Evolutionary conservation across 2,888 invertebrate species (phyloP), one percentile per base, ranked within the genome.

Genomic region (Apotomis turbidana): DNA sequence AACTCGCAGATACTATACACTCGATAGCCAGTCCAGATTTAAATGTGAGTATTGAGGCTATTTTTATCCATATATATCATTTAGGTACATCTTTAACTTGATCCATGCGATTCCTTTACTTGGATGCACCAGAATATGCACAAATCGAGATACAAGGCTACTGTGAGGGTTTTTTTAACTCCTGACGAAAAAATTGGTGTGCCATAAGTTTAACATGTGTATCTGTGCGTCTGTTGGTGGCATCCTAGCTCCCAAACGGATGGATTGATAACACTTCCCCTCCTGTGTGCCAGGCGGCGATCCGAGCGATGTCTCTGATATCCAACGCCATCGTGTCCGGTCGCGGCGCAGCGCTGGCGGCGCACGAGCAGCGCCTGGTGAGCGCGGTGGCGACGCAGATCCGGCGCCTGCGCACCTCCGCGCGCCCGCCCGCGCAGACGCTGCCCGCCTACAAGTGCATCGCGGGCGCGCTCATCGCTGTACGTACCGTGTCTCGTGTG

Each of bases 291-390:
- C 87, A 90, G 90, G 90, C 88, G 69, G 92, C 93, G 27, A 85
- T 93, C 81, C 83, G 95, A 75, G 96, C 97, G 0, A 91, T 97
- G 74, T 95, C 95, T 0, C 95, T 96, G 81, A 94, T 97, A 79
- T 96, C 97, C 70, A 95, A 95, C 75, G 95, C 96, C 74, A 83
- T 96, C 60, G 89, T 89, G 63, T 91, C 94, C 0, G 93, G 93
- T 0, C 93, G 94, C 59, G 92, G 93, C 6, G 89, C 88, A 1
- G 87, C 93, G 59, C 85, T 95, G 75, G 83, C 84, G 0, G 93
- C 94, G 64, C 94, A 96, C 84, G 95, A 96, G 81, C 95, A 96
- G 82, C 95, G 95, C 59, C 92, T 97, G 62, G 88, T 97, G 77
- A 80, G 92, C 38, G 95, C 95, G 5, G 90, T 96, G 63, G 94